A percentile compares a stretch with the other conserved stretches of the same genome.
Evolutionary conservation across 92 coral and sea anemone genomes (phyloP).

Genomic region (Pocillopora grandis): DNA sequence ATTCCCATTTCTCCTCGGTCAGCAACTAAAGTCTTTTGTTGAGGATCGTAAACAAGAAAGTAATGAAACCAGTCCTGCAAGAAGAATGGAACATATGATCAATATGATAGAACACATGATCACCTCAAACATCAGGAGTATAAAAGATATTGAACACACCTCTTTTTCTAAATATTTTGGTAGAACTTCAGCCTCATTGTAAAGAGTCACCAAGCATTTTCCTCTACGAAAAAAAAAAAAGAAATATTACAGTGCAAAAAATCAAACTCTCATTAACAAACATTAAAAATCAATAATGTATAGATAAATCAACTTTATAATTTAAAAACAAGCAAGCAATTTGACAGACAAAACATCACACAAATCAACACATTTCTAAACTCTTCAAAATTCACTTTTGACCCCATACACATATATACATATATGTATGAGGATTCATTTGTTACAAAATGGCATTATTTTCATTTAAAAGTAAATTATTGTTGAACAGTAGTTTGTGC

Average conservation of each 20-base stretch:
- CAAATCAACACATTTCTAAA: no score
- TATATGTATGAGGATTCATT: background rate
- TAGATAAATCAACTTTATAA: no score
- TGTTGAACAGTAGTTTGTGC: background rate
- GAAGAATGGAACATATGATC: background rate
- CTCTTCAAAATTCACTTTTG: no score
- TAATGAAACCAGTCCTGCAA: constrained; percentile 97
- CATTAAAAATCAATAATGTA: no score
- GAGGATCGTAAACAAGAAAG: constrained; percentile 97
- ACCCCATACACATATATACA: no score
- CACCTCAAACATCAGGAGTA: background rate
- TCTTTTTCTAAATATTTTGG: constrained; percentile 94
- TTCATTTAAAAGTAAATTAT: no score
- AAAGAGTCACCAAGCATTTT: constrained; percentile 93
- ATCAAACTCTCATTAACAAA: background rate
- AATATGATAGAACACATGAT: background rate
- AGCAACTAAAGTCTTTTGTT: constrained; percentile 93
- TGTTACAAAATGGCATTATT: no score
- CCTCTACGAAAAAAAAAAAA: constrained; percentile 62
- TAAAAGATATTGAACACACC: constrained; percentile 43
- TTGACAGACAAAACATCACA: background rate
- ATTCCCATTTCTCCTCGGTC: constrained; percentile 98
- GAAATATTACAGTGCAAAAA: background rate
- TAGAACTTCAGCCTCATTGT: constrained; percentile 91
- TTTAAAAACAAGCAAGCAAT: background rate